Base-by-base conservation (phyloP, 2,113 vertebrate species). In the Perccottus glenii region DNA sequence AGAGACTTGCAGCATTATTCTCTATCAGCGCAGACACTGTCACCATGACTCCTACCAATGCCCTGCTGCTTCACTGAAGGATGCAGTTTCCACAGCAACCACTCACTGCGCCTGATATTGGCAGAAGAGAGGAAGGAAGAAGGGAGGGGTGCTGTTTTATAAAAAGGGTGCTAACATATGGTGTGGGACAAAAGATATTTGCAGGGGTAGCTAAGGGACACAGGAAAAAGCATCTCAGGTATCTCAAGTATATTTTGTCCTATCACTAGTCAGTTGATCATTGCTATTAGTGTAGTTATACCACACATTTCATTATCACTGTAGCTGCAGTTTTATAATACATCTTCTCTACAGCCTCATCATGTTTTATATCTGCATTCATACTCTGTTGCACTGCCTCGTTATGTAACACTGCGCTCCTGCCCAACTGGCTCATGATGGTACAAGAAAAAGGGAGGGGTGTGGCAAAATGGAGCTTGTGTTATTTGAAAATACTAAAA, bases 31-130 rank as follows among this genome's bases (percentile, higher is more conserved):
- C 67, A 85, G 87, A 72, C 85, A 67, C 89, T 87, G 86, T 89
- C 89, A 85, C 81, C 74, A 82, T 77, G 86, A 78, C 77, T 87
- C 73, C 82, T 77, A 64, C 72, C 60, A 69, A 70, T 77, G 83
- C 85, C 83, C 78, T 75, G 64, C 80, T 80, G 81, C 64, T 73
- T 85, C 85, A 91, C 82, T 70, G 73, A 82, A 90, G 83, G 85
- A 92, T 84, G 82, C 73, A 88, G 93, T 93, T 93, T 87, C 92
- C 87, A 90, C 48, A 78, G 91, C 85, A 93, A 94, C 92, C 88
- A 91, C 91, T 90, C 88, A 89, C 80, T 62, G 68, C 60, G 70
- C 59, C 42, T 71, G 66, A 76, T 81, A 83, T 77, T 78, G 74
- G 67, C 65, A 71, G 55, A 47, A 55, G 45, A 66, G 71, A 38